Evolutionary conservation across 2,113 vertebrate genomes (phyloP).

Genomic region (Mixornis gularis): DNA sequence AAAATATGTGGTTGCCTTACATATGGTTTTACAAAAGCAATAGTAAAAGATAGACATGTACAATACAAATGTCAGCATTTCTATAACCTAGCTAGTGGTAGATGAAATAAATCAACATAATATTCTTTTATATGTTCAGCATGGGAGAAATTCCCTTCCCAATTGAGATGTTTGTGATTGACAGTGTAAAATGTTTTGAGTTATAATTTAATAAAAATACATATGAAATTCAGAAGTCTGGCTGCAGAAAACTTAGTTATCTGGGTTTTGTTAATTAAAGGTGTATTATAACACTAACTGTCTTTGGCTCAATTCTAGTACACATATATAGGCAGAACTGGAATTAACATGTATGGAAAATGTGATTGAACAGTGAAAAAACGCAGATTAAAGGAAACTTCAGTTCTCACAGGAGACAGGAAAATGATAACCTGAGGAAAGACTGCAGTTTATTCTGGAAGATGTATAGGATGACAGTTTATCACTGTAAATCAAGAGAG

Average conservation of each 20-base stretch:
- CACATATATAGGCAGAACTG: background rate
- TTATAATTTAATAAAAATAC: background rate
- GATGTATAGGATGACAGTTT: background rate
- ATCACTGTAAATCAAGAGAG: slow-evolving; percentile 20
- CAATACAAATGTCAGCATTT: background rate
- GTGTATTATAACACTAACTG: background rate
- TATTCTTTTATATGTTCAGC: background rate
- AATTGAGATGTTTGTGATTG: background rate
- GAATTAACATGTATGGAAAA: background rate
- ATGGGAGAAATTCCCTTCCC: background rate
- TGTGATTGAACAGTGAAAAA: background rate
- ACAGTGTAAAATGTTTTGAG: background rate
- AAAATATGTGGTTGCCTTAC: background rate
- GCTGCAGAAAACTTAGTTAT: background rate
- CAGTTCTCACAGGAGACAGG: background rate
- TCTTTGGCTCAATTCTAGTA: background rate
- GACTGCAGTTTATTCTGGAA: background rate
- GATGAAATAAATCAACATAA: background rate
- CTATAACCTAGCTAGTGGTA: background rate
- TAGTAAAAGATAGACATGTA: background rate
- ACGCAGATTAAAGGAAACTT: background rate
- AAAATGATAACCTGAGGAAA: slow-evolving; percentile 39
- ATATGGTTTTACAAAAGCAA: background rate
- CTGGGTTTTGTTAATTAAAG: background rate
- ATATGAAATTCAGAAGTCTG: background rate